phyloP scores from a whole-genome alignment of 64 coral and sea anemone genomes.

The Pachyseris speciosa region DNA sequence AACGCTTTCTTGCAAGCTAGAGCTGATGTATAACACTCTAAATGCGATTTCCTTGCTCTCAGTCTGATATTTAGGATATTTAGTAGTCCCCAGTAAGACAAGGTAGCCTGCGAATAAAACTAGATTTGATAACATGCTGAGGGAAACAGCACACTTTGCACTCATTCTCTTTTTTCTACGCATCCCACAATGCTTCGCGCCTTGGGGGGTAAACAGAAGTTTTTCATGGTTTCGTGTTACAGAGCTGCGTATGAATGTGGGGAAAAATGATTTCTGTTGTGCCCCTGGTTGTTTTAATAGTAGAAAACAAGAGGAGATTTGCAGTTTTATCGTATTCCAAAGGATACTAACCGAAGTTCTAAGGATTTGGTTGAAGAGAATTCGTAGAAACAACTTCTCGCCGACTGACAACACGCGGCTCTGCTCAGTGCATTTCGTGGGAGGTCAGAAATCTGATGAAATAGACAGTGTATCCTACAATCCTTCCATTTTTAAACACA shows the following conservation, averaged over 20 bases:
- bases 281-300: slow-evolving; percentile 50
- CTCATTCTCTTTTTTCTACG: slow-evolving; percentile 58
- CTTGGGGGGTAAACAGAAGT: slow-evolving; percentile 61
- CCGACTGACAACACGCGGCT: slow-evolving; percentile 43
- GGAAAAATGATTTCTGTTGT: slow-evolving; percentile 66
- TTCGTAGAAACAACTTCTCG: slow-evolving; percentile 44
- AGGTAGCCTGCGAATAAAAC: no score
- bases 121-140: no score
- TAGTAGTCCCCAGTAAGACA: no score
- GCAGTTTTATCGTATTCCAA: slow-evolving; percentile 66
- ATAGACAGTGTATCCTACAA: no score
- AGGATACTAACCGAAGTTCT: slow-evolving; percentile 51
- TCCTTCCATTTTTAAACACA: slow-evolving; percentile 14
- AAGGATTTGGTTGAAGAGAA: slow-evolving; percentile 54
- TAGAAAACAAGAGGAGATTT: slow-evolving; percentile 31
- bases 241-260: slow-evolving; percentile 7
- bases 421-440: slow-evolving; percentile 47
- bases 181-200: slow-evolving; percentile 65
- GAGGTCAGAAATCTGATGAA: slow-evolving; percentile 13
- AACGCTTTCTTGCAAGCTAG: no score
- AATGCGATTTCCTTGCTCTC: no score
- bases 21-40: no score
- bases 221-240: not conserved
- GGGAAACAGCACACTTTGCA: no score
- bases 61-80: no score